phyloP scores from a whole-genome alignment of 2,888 invertebrate species.

The Leptinotarsa haldemani region DNA sequence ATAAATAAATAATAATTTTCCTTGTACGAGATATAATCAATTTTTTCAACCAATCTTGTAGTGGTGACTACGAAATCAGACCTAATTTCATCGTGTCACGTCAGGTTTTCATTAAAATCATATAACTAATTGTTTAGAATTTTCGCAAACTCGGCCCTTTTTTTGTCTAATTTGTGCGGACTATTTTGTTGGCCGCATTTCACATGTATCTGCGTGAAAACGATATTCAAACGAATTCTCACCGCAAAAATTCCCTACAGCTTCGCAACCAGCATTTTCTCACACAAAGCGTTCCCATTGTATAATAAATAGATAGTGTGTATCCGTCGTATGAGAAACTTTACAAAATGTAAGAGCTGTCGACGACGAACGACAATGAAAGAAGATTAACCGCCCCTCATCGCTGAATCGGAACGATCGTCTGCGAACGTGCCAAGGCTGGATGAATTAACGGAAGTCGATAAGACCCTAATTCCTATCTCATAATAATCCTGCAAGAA shows the following conservation, averaged over 20 bases:
- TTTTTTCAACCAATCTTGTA: no score
- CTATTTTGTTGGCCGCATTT: neutral
- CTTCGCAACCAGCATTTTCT: neutral
- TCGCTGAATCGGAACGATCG: neutral
- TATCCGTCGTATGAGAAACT: neutral
- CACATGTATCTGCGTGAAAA: neutral
- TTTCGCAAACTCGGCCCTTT: no score
- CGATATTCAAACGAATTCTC: neutral
- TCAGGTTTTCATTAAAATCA: no score
- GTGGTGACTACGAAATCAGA: no score
- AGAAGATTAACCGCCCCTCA: neutral
- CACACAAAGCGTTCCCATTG: neutral
- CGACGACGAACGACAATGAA: neutral
- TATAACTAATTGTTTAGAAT: no score
- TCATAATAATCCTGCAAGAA: neutral
- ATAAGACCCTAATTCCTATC: neutral
- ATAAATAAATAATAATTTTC: no score
- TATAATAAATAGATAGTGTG: neutral
- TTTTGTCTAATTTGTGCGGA: neutral
- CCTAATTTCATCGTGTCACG: no score
- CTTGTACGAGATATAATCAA: no score
- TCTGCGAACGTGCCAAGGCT: slow-evolving; percentile 5
- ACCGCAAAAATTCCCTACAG: neutral
- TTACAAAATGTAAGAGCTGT: neutral
- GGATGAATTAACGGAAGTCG: slow-evolving; percentile 4